phyloP scores from a whole-genome alignment of 92 coral and sea anemone genomes.

The Meandrina meandrites region DNA sequence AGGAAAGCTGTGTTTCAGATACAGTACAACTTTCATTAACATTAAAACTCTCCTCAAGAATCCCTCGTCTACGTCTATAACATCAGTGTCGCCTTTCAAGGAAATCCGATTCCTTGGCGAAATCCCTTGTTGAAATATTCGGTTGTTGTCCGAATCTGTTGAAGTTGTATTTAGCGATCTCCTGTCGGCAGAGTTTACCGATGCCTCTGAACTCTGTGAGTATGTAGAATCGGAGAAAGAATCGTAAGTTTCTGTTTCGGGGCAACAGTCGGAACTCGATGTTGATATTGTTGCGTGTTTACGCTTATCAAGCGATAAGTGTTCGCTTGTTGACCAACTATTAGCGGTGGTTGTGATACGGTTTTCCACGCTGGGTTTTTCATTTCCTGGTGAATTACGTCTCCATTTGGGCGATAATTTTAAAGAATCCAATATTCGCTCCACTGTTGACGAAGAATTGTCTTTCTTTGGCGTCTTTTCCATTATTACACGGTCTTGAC shows the following conservation, averaged over 20 bases:
- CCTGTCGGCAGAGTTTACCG: conserved; percentile 52
- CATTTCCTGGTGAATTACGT: background rate
- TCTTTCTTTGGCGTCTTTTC: conserved; percentile 22
- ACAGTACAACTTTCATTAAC: conserved; percentile 84
- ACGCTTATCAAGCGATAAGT: conserved; percentile 24
- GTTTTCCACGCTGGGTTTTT: background rate
- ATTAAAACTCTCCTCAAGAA: conserved; percentile 76
- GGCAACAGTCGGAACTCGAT: conserved; percentile 21
- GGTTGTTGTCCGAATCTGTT: conserved; percentile 74
- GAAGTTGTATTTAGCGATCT: conserved; percentile 77
- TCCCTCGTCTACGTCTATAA: conserved; percentile 71
- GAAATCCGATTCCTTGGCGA: conserved; percentile 38
- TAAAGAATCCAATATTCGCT: conserved; percentile 29
- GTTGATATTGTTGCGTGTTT: conserved; percentile 48
- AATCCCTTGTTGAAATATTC: conserved; percentile 62
- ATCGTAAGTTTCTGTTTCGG: conserved; percentile 43
- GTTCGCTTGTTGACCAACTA: conserved; percentile 37
- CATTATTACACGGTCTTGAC: background rate
- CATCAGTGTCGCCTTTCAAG: conserved; percentile 52
- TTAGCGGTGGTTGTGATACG: conserved; percentile 1
- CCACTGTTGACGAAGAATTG: conserved; percentile 14
- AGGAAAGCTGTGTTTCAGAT: conserved; percentile 67
- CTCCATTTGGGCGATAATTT: conserved; percentile 28
- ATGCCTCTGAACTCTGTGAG: conserved; percentile 66
- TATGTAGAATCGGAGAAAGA: conserved; percentile 77